Evolutionary conservation across 1,140 invertebrate genomes (phyloP).

Genomic region (Psix sp.): DNA sequence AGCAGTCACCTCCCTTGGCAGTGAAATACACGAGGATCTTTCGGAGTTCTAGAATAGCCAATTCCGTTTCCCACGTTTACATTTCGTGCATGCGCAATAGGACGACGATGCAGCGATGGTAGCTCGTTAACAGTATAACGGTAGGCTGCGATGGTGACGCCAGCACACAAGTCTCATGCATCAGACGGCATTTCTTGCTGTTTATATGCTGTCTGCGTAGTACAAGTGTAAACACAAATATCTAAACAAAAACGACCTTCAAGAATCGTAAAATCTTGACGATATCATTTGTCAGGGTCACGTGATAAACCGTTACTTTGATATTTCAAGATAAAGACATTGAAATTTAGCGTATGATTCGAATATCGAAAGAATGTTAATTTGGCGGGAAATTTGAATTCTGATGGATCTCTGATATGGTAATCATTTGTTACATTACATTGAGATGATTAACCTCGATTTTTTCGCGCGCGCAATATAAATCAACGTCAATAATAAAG

Average conservation of each 20-base stretch:
- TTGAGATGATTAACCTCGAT: no score
- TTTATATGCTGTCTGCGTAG: constrained; percentile 24
- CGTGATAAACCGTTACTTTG: no score
- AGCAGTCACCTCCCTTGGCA: constrained; percentile 44
- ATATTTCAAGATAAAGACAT: no score
- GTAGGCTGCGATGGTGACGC: constrained; percentile 63
- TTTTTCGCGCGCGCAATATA: no score
- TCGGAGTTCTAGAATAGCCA: constrained; percentile 67
- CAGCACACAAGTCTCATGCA: constrained; percentile 23
- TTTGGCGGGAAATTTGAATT: no score
- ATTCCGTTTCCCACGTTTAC: constrained; percentile 78
- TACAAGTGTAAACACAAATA: constrained; percentile 9
- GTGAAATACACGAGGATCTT: constrained; percentile 50
- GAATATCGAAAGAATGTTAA: no score
- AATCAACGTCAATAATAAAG: constrained; percentile 34
- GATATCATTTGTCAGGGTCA: not conserved
- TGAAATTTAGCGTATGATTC: no score
- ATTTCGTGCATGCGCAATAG: constrained; percentile 78
- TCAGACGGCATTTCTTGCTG: constrained; percentile 22
- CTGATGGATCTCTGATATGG: no score
- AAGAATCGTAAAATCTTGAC: no score
- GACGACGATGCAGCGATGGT: constrained; percentile 68
- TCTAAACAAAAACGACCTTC: constrained; percentile 4
- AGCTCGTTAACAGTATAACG: constrained; percentile 77
- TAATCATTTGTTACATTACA: no score